Conservation (phyloP, 2,113 vertebrate species). For the Notarius lentiginosus region DNA sequence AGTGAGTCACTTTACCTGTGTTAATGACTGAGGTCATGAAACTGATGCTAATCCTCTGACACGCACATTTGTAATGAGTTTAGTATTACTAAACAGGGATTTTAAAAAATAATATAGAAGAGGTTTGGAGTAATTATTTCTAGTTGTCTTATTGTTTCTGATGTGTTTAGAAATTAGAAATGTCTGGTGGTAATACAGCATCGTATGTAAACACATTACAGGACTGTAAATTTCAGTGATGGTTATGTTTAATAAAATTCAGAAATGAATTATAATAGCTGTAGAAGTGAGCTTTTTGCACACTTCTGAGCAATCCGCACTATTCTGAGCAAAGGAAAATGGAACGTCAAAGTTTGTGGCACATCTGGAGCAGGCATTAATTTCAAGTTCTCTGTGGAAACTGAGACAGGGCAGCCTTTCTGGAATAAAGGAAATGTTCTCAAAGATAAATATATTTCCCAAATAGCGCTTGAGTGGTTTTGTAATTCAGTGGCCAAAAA, state of each 20-base stretch:
- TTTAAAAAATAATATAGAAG: not conserved
- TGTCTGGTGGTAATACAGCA: not conserved
- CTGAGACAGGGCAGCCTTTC: constrained; percentile 42
- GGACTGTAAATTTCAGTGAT: not conserved
- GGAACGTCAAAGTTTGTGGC: constrained; percentile 44
- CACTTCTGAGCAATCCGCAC: constrained; percentile 25
- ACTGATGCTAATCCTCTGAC: constrained; percentile 7
- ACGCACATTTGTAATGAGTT: not conserved
- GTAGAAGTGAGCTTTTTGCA: constrained; percentile 11
- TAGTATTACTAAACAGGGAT: not conserved
- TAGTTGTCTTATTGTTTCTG: not conserved
- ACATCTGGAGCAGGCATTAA: constrained; percentile 52
- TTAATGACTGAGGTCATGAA: not conserved
- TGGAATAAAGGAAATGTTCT: constrained; percentile 38
- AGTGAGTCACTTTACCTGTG: not conserved
- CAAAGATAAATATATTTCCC: constrained; percentile 47
- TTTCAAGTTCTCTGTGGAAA: constrained; percentile 51
- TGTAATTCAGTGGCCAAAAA: constrained; percentile 40
- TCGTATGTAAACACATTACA: constrained; percentile 1
- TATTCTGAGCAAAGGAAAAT: constrained; percentile 41
- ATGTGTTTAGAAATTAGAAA: not conserved
- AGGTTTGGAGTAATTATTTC: not conserved
- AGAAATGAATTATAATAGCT: constrained; percentile 44
- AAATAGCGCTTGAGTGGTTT: constrained; percentile 30
- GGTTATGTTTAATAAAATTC: constrained; percentile 23